Percentiles rank a stretch among this genome's conserved stretches.
Conservation (phyloP, 2,797 vertebrate genomes). For the Hirundo rustica region DNA sequence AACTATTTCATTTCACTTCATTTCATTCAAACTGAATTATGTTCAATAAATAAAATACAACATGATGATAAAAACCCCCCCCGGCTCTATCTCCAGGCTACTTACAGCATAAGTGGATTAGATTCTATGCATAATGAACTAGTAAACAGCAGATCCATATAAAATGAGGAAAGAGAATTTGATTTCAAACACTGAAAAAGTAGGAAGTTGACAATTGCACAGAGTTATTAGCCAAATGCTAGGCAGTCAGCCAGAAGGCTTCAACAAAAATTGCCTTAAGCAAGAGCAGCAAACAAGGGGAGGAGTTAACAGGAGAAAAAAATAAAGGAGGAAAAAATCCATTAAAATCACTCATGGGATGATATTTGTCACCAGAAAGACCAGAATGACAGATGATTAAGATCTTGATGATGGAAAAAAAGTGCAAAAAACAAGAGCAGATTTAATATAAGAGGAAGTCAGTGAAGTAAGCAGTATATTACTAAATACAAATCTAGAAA, state of each 20-base stretch:
- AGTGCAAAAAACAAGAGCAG: neutral
- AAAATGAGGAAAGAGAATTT: slow-evolving; percentile 14
- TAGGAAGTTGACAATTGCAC: slow-evolving; percentile 21
- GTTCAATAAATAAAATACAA: slow-evolving; percentile 56
- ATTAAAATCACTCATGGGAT: slow-evolving; percentile 15
- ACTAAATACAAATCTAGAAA: neutral
- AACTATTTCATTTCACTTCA: neutral
- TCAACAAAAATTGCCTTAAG: slow-evolving; percentile 51
- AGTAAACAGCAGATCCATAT: slow-evolving; percentile 21
- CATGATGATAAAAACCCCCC: neutral
- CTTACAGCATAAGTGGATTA: slow-evolving; percentile 47
- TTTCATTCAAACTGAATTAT: slow-evolving; percentile 7
- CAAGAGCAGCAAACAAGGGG: slow-evolving; percentile 3
- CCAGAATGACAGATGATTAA: slow-evolving; percentile 31
- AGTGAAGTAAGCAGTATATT: neutral
- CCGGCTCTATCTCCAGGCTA: neutral
- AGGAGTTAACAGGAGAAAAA: neutral
- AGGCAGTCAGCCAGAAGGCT: slow-evolving; percentile 37
- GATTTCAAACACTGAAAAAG: slow-evolving; percentile 22
- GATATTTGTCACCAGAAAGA: slow-evolving; percentile 14
- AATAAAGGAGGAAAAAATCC: neutral
- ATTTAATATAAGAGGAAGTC: neutral
- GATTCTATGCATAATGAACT: slow-evolving; percentile 12
- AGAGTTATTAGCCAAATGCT: slow-evolving; percentile 47
- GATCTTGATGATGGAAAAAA: neutral